These are phyloP conservation scores for Urocitellus parryii DNA, from an alignment of 2,113 vertebrate genomes.

Conservation along the genomic window DNA sequence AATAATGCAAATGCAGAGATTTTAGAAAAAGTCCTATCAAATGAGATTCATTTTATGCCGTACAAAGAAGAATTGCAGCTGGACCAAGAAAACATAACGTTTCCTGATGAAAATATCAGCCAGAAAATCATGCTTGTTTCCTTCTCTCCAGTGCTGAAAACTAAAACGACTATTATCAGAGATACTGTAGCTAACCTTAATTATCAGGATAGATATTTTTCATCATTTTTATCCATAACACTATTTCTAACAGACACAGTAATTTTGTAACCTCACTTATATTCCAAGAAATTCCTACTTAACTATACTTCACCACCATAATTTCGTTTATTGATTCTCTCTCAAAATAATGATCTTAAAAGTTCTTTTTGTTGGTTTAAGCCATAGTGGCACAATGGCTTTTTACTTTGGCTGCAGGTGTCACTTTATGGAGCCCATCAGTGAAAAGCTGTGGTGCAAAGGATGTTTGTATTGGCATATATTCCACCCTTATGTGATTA, in stretches of 20 bases:
- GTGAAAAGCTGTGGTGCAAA: neutral
- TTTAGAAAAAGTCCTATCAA: slow-evolving; percentile 7
- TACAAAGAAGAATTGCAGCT: neutral
- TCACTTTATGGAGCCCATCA: neutral
- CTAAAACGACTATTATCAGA: neutral
- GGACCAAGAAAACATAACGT: neutral
- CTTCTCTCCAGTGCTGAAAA: neutral
- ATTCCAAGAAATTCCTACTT: neutral
- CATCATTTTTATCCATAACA: neutral
- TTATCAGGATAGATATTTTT: neutral
- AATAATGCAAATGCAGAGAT: neutral
- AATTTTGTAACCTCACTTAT: neutral
- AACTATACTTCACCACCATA: neutral
- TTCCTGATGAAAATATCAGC: neutral
- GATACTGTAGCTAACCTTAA: neutral
- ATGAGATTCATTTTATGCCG: neutral
- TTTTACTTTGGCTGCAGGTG: neutral
- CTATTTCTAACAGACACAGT: neutral
- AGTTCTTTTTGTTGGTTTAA: neutral
- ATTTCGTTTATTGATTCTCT: slow-evolving; percentile 6
- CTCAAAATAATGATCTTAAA: neutral
- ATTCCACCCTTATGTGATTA: neutral
- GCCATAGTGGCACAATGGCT: neutral
- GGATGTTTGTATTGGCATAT: neutral
- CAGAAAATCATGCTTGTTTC: neutral